Percentiles rank a stretch among this genome's conserved stretches.
phyloP scores from a whole-genome alignment of 2,113 vertebrate species.

The Peromyscus maniculatus region DNA sequence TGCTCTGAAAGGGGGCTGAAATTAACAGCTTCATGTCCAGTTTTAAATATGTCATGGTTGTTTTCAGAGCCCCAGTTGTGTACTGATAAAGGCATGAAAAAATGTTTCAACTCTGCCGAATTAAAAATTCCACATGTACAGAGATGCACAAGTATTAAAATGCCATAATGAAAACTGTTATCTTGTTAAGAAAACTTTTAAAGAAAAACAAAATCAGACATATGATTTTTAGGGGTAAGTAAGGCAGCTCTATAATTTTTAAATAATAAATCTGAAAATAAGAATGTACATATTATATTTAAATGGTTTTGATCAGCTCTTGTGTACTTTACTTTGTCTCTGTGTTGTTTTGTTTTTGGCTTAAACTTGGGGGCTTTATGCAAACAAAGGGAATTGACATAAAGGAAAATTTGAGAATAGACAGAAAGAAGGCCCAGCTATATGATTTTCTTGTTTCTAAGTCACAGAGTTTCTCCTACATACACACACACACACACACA shows the following conservation, averaged over 20 bases:
- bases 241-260: not conserved
- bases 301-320: not conserved
- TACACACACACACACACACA: not conserved
- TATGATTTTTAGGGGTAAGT: not conserved
- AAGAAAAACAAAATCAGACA: not conserved
- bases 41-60: not conserved
- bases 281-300: not conserved
- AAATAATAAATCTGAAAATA: not conserved
- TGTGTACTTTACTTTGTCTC: not conserved
- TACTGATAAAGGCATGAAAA: not conserved
- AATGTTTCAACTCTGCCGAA: not conserved
- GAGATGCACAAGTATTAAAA: not conserved
- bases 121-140: not conserved
- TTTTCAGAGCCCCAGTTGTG: not conserved
- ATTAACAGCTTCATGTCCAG: not conserved
- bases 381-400: not conserved
- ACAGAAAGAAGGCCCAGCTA: not conserved
- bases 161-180: not conserved
- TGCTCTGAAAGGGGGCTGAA: conserved; percentile 10
- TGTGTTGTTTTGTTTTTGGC: not conserved
- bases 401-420: not conserved
- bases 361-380: not conserved
- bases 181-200: not conserved
- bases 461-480: not conserved
- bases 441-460: not conserved